Evolutionary conservation across 2,113 vertebrate species (phyloP), one percentile per base, ranked within the genome.

Genomic region (Oreochromis niloticus): DNA sequence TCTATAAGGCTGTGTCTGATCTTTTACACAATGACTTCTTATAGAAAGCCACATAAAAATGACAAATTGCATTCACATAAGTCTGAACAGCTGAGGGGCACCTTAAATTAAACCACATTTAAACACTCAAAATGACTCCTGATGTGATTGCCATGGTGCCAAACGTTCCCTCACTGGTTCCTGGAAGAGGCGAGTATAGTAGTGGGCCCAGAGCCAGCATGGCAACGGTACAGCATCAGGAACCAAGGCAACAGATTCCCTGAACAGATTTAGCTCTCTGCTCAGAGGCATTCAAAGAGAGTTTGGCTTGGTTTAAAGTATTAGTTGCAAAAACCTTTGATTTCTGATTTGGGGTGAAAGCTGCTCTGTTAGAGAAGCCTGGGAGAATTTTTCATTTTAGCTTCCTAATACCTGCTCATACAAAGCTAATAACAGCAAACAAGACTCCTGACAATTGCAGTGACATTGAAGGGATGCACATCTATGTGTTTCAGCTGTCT

Each of bases 171-270:
- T 57, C 22, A 19, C 55, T 48, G 34, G 9, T 88, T 92, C 81
- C 84, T 81, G 90, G 79, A 88, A 88, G 52, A 79, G 52, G 50
- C 81, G 63, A 66, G 86, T 59, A 85, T 82, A 79, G 91, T 88
- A 91, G 84, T 92, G 87, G 90, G 91, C 91, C 59, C 39, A 6
- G 55, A 61, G 85, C 93, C 93, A 94, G 54, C 61, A 54, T 92
- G 92, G 89, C 93, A 91, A 86, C 75, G 19, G 55, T 75, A 91
- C 84, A 92, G 91, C 89, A 89, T 94, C 85, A 82, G 84, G 71
- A 90, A 66, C 89, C 86, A 88, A 63, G 50, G 88, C 78, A 88
- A 93, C 86, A 90, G 86, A 91, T 89, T 88, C 91, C 82, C 86
- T 80, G 80, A 91, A 92, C 85, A 85, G 92, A 92, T 93, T 93